Evolutionary conservation across 2,113 vertebrate species (phyloP), one percentile per base, ranked within the genome.

Genomic region (Spermophilus dauricus): DNA sequence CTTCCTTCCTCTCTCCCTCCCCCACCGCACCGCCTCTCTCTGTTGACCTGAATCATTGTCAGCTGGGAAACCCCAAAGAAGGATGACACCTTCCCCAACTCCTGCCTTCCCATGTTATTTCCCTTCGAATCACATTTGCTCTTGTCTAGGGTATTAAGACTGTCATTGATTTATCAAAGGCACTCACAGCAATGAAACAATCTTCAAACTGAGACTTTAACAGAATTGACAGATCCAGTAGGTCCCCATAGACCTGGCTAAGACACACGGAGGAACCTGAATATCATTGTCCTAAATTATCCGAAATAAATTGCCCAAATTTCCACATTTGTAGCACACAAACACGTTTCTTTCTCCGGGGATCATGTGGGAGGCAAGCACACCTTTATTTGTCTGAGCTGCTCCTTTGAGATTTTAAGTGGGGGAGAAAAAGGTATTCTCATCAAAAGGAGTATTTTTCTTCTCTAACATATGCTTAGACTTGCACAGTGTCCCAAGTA

Each of bases 211-310:
- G 39, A 96, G 51, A 83, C 84, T 89, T 93, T 17, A 89, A 56
- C 65, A 92, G 58, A 76, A 97, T 17, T 84, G 96, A 95, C 75
- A 91, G 73, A 65, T 48, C 26, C 34, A 51, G 32, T 28, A 2
- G n/a, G 53, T 95, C 93, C 82, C 95, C 53, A 3, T 58, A 86
- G 94, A 95, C 70, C 39, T 0, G 95, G 92, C 78, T 89, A 84
- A 26, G 80, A 85, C 26, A 20, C 1, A 5, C n/a, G 34, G 77
- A 87, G 65, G 90, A 92, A 87, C 51, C n/a, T 45, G 82, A 91
- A 96, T 76, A 87, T 37, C 91, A 87, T 65, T 76, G 92, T 92
- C 75, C 65, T 94, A 96, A 95, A 97, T 96, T 89, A 94, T 75
- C 89, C 77, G 76, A 70, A 96, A 96, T 77, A 87, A 91, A 96